Conservation (phyloP, 2,888 invertebrate genomes). For the Tipula lateralis region DNA sequence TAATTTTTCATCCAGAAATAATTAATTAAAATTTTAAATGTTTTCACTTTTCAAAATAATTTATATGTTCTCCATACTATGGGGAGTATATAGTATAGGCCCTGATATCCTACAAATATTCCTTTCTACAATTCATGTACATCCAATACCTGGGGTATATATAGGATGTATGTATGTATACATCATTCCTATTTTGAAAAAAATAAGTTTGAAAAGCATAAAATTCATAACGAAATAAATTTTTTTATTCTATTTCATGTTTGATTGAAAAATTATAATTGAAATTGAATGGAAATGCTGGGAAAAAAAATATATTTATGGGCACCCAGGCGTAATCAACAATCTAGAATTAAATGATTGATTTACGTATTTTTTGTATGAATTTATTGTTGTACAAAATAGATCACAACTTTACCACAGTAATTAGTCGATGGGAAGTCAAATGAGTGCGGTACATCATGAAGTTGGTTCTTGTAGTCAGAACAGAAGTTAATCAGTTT, state of each 20-base stretch:
- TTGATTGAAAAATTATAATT: slow-evolving; percentile 11
- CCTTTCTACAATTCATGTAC: neutral
- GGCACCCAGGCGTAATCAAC: neutral
- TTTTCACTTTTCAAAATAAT: neutral
- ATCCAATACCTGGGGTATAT: neutral
- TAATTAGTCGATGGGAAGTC: no score
- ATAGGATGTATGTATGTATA: neutral
- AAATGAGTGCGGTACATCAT: no score
- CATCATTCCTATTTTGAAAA: neutral
- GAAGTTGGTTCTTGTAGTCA: no score
- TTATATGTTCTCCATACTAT: neutral
- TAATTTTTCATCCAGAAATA: neutral
- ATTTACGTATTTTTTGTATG: no score
- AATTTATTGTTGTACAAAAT: no score
- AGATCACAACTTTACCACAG: no score
- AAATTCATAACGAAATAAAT: neutral
- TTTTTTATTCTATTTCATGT: neutral
- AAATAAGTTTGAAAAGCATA: neutral
- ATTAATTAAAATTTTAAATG: neutral
- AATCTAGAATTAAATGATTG: neutral
- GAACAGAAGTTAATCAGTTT: no score
- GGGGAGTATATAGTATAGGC: neutral
- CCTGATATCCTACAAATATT: neutral
- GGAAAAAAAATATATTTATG: neutral
- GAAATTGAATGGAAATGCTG: neutral